A percentile compares a stretch with the other conserved stretches of the same genome.
These are phyloP conservation scores for Pseudolaguvia tuberculata DNA, from an alignment of 2,113 vertebrate genomes.

Conservation along the genomic window DNA sequence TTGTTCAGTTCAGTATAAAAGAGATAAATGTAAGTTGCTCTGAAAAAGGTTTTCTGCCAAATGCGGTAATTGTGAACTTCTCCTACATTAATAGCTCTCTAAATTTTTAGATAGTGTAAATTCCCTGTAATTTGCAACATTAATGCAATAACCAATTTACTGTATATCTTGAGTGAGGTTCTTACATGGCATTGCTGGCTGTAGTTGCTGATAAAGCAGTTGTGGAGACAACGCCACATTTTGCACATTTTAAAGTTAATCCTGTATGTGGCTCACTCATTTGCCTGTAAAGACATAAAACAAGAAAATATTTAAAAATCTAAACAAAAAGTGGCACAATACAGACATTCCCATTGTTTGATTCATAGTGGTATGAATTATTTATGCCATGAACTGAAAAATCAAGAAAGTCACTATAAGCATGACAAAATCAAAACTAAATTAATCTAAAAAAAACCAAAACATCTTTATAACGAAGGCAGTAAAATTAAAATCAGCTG, in stretches of 20 bases:
- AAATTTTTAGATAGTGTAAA: not conserved
- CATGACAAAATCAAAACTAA: no score
- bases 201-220: constrained; percentile 99
- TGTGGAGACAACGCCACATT: constrained; percentile 99
- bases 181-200: constrained; percentile 99
- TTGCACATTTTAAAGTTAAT: constrained; percentile 99
- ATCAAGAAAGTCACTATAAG: no score
- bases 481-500: no score
- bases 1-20: no score
- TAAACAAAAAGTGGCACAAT: constrained; percentile 32
- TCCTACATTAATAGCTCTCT: no score
- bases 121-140: not conserved
- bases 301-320: constrained; percentile 48
- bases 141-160: constrained; percentile 57
- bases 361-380: no score
- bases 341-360: constrained; percentile 59
- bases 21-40: no score
- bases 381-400: no score
- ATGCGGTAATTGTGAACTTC: no score
- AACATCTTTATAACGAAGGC: no score
- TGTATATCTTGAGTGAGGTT: constrained; percentile 62
- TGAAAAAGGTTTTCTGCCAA: no score
- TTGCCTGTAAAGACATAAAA: constrained; percentile 87
- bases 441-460: no score
- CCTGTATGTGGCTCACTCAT: constrained; percentile 99